Percentiles rank a stretch among this genome's conserved stretches.
Evolutionary conservation across 2,113 vertebrate species (phyloP).

Genomic region (Lanius ludovicianus): DNA sequence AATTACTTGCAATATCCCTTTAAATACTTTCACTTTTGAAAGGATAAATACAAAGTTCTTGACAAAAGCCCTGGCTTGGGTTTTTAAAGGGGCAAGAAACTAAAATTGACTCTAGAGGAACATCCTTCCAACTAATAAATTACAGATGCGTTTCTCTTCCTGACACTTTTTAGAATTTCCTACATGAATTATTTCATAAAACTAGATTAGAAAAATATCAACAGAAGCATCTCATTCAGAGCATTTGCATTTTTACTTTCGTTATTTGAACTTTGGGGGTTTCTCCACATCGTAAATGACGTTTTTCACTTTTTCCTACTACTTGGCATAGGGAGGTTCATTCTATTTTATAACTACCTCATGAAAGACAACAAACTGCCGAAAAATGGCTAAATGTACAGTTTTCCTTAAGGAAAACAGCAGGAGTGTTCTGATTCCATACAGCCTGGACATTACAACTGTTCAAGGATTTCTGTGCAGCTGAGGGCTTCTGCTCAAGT

Average conservation of each 20-base stretch:
- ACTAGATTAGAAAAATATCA: background rate
- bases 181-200: background rate
- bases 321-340: background rate
- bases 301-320: conserved; percentile 30
- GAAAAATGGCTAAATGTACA: background rate
- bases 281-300: background rate
- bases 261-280: background rate
- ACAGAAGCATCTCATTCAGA: background rate
- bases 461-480: background rate
- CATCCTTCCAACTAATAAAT: background rate
- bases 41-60: background rate
- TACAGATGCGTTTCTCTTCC: background rate
- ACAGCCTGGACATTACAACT: background rate
- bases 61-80: background rate
- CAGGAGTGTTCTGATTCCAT: background rate
- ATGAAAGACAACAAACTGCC: background rate
- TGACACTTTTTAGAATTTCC: background rate
- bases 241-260: background rate
- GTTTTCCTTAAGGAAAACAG: conserved; percentile 17
- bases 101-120: background rate
- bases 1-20: conserved; percentile 48
- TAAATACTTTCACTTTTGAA: conserved; percentile 18
- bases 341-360: conserved; percentile 30
- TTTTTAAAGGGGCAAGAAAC: background rate
- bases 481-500: background rate